These are phyloP conservation scores for Carpatolechia fugitivella DNA, from an alignment of 2,888 invertebrate species.

Conservation along the genomic window DNA sequence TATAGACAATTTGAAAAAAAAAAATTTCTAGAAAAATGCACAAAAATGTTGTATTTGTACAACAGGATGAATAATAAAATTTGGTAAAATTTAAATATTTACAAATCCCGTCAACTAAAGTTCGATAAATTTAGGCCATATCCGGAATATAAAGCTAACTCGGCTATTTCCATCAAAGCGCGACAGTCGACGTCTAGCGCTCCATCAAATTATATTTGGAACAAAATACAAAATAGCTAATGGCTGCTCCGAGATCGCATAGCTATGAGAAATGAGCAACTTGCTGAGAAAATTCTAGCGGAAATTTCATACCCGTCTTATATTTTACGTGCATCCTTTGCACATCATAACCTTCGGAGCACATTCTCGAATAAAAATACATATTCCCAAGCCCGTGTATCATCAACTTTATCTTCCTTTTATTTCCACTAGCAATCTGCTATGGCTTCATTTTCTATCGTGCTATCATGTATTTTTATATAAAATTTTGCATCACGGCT, in stretches of 20 bases:
- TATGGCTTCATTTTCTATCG: background rate
- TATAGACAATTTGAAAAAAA: too few relatives aligned
- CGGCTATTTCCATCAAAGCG: too few relatives aligned
- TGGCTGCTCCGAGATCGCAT: background rate
- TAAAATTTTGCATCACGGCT: background rate
- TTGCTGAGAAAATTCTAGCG: conserved; percentile 4
- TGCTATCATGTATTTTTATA: background rate
- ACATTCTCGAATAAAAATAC: conserved; percentile 1
- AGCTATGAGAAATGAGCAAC: conserved; percentile 3
- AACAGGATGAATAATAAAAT: too few relatives aligned
- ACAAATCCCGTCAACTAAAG: too few relatives aligned
- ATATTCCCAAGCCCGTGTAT: background rate
- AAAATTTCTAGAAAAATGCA: too few relatives aligned
- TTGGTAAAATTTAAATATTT: too few relatives aligned
- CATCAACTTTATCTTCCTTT: background rate
- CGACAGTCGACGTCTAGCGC: too few relatives aligned
- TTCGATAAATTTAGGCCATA: too few relatives aligned
- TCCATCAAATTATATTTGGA: background rate
- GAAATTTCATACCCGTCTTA: conserved; percentile 3
- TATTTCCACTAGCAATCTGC: background rate
- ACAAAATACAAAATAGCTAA: background rate
- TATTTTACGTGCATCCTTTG: conserved; percentile 8
- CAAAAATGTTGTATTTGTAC: too few relatives aligned
- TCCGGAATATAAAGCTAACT: too few relatives aligned
- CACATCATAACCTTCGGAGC: conserved; percentile 6